Conservation (phyloP, 2,888 invertebrate genomes). For the Bellardia pandia region DNA sequence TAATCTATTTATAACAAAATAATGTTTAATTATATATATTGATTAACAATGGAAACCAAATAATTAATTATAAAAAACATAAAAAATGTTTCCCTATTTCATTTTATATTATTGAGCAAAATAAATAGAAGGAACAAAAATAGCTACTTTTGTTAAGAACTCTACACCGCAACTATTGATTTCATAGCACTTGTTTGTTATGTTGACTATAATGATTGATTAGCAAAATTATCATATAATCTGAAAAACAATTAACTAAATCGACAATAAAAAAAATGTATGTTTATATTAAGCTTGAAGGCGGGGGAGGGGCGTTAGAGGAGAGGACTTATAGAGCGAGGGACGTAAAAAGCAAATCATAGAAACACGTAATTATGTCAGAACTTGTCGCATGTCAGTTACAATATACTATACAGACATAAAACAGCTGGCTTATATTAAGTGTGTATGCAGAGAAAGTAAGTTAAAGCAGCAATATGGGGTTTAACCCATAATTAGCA, state of each 20-base stretch:
- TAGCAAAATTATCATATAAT: constrained; percentile 41
- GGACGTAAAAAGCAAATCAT: constrained; percentile 33
- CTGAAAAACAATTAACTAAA: constrained; percentile 50
- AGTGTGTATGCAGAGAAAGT: neutral
- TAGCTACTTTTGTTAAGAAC: neutral
- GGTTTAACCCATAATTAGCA: neutral
- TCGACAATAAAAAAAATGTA: constrained; percentile 13
- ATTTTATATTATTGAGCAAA: neutral
- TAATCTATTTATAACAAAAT: constrained; percentile 20
- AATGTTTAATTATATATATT: neutral
- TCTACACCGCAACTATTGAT: constrained; percentile 14
- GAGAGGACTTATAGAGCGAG: neutral
- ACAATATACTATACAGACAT: constrained; percentile 5
- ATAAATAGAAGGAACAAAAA: neutral
- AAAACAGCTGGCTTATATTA: neutral
- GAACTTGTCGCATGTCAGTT: constrained; percentile 54
- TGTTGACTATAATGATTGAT: constrained; percentile 50
- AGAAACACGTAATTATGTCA: constrained; percentile 58
- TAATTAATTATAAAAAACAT: neutral
- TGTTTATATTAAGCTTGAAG: neutral
- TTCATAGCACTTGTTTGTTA: neutral
- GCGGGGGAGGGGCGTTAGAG: no score
- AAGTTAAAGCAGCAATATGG: neutral
- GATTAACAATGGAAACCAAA: neutral
- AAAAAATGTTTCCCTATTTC: neutral